phyloP scores from a whole-genome alignment of 2,888 invertebrate species.

The Lithophane socia region DNA sequence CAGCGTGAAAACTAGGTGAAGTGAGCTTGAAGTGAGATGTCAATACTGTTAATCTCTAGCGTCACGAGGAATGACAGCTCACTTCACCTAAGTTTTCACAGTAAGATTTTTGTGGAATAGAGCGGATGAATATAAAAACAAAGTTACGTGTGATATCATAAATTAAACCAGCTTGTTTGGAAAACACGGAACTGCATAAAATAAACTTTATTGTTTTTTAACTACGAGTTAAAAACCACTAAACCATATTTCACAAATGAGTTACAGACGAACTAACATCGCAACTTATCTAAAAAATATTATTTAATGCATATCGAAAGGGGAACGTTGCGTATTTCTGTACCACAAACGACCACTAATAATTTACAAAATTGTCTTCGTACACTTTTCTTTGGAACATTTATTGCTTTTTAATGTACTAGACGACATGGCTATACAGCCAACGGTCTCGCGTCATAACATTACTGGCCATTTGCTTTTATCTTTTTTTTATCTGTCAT shows the following conservation, averaged over 20 bases:
- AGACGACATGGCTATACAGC: slow-evolving; percentile 80
- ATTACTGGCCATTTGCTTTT: slow-evolving; percentile 75
- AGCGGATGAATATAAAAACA: no score
- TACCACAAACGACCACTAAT: slow-evolving; percentile 70
- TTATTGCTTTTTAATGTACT: slow-evolving; percentile 85
- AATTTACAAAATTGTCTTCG: slow-evolving; percentile 75
- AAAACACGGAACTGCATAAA: slow-evolving; percentile 16
- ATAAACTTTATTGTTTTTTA: slow-evolving; percentile 33
- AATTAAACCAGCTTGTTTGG: slow-evolving; percentile 7
- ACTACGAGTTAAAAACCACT: slow-evolving; percentile 38
- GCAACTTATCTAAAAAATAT: slow-evolving; percentile 46
- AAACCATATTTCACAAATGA: slow-evolving; percentile 32
- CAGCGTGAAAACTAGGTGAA: no score
- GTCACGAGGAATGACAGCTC: no score
- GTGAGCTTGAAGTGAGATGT: no score
- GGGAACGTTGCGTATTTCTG: slow-evolving; percentile 66
- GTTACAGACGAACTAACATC: slow-evolving; percentile 36
- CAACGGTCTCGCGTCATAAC: slow-evolving; percentile 80
- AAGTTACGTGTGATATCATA: neutral
- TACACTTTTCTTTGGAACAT: slow-evolving; percentile 74
- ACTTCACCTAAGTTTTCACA: no score
- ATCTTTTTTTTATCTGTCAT: slow-evolving; percentile 80
- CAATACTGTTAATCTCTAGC: no score
- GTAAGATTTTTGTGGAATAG: no score
- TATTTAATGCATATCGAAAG: slow-evolving; percentile 60